Conservation (phyloP, 1,140 invertebrate species). For the Drosophila nebulosa region DNA sequence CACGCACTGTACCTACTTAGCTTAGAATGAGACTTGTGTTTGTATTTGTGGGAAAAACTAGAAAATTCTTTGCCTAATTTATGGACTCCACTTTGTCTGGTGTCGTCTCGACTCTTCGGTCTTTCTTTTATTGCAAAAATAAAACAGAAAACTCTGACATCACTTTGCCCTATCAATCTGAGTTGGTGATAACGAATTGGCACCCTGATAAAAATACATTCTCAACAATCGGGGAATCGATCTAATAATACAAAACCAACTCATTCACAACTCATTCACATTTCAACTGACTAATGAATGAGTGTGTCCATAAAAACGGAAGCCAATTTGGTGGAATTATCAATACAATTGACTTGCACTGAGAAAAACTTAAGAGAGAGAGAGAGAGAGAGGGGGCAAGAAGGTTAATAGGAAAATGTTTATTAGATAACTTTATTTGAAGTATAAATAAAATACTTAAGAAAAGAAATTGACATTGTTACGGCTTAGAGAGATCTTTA, state of each 20-base stretch:
- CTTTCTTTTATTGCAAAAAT: not conserved
- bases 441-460: too few relatives aligned
- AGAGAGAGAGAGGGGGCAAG: too few relatives aligned
- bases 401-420: too few relatives aligned
- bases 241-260: conserved; percentile 21
- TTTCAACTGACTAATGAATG: not conserved
- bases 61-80: not conserved
- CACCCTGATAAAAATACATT: conserved; percentile 30
- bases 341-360: not conserved
- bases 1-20: conserved; percentile 39
- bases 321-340: not conserved
- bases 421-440: too few relatives aligned
- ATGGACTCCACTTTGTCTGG: conserved; percentile 7
- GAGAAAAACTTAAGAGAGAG: not conserved
- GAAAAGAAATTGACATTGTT: too few relatives aligned
- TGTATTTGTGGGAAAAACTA: not conserved
- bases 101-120: too few relatives aligned
- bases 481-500: too few relatives aligned
- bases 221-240: too few relatives aligned
- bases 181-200: not conserved
- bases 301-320: not conserved
- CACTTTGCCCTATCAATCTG: conserved; percentile 16
- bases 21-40: too few relatives aligned
- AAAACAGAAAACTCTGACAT: conserved; percentile 19
- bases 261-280: not conserved